A percentile compares a stretch with the other conserved stretches of the same genome.
These are phyloP conservation scores for Chionomys nivalis DNA, from an alignment of 2,113 vertebrate species.

Conservation along the genomic window DNA sequence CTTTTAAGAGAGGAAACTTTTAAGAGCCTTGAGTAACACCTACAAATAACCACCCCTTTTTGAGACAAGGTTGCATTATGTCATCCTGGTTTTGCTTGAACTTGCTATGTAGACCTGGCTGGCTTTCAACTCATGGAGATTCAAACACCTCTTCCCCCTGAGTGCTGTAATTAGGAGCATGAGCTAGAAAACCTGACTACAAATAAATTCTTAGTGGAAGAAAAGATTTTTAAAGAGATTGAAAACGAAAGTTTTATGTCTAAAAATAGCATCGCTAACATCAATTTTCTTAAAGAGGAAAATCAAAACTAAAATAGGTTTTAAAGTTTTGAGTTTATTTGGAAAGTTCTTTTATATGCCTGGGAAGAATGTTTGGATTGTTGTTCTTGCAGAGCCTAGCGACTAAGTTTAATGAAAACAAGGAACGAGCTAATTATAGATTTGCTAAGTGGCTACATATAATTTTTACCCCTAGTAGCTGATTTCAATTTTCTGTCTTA, in stretches of 20 bases:
- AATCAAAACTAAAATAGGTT: background rate
- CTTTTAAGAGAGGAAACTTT: background rate
- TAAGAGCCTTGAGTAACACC: background rate
- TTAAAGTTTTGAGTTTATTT: background rate
- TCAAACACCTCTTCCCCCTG: background rate
- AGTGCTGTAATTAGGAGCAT: background rate
- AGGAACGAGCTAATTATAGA: background rate
- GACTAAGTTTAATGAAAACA: background rate
- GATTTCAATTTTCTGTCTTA: background rate
- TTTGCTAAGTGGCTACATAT: background rate
- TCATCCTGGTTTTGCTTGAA: background rate
- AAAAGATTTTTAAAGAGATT: background rate
- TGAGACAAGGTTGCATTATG: background rate
- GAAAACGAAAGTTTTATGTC: background rate
- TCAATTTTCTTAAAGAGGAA: background rate
- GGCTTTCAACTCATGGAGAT: background rate
- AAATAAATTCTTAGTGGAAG: background rate
- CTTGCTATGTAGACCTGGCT: background rate
- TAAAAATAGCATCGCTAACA: background rate
- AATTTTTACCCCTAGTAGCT: background rate
- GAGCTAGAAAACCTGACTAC: background rate
- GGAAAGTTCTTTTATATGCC: background rate
- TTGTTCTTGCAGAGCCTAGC: background rate
- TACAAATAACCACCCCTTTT: background rate
- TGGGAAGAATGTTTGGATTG: background rate